Base-by-base conservation (phyloP, 2,113 vertebrate genomes). In the Misgurnus mizolepis region DNA sequence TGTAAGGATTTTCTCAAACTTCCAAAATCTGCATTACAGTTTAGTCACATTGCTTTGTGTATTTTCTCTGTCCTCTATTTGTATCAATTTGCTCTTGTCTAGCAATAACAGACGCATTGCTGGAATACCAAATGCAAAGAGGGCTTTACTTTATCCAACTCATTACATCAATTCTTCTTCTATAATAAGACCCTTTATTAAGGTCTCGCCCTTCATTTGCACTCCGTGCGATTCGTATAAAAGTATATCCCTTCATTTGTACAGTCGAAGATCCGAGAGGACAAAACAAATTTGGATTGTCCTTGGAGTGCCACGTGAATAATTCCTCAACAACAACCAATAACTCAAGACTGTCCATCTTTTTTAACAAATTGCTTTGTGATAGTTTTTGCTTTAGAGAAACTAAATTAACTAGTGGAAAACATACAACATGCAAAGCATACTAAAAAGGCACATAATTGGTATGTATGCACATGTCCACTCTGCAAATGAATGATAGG, bases 401-500 rank as follows among this genome's bases (percentile, higher is more conserved):
- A 58, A 7, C 7, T 17, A 8, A 17, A 58, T 58, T 58, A 58
- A 58, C 17, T n/a, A 17, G 55, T n/a, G 8, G 8, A 58, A 74
- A 74, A 60, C 39, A 22, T 45, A 22, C 17, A 74, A 41, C 39
- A 70, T 55, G 43, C 71, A 27, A 5, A 15, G 27, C 55, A 6
- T 6, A 55, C 15, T 62, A 68, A 62, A 27, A 62, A 7, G 4
- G 4, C 43, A 64, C 18, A 18, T 34, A 49, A 61, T 64, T 64
- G 43, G 70, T 75, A 61, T 74, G 78, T 58, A 77, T 78, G 77
- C 82, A 84, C 89, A 85, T 85, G 81, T 88, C 82, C 76, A 18
- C 34, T 79, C 82, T 79, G 80, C 80, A 87, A 45, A 68, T 92
- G 90, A 92, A 83, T 89, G 87, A 92, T 91, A 85, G 85, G 83